Evolutionary conservation across 2,888 invertebrate genomes (phyloP), one percentile per base, ranked within the genome.

Genomic region (Drosophila paracracens): DNA sequence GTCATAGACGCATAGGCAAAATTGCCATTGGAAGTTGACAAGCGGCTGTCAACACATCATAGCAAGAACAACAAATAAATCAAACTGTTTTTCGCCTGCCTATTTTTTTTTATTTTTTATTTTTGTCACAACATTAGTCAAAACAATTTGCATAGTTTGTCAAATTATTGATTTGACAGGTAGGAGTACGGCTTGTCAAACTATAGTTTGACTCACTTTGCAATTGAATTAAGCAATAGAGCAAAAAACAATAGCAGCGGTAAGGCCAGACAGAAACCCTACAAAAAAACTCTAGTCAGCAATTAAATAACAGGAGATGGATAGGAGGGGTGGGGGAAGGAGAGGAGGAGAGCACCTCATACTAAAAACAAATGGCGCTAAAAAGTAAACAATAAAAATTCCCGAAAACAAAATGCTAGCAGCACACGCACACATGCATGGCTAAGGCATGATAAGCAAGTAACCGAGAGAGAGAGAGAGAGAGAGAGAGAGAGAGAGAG

Each of bases 1-100:
- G 60, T 64, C 57, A 58, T 50, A 57, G 40, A 54, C 71, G 73
- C 81, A 46, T 25, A 8, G 25, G 4, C 21, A 86, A 86, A 90
- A 79, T 83, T 76, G 76, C 72, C 86, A 83, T 77, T 74, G 75
- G 62, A 79, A 85, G 74, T 74, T 76, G 72, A 73, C 68, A 81
- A 74, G 56, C 70, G 48, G 33, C 46, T 57, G 74, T 73, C 61
- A 60, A 68, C 62, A 43, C 52, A 62, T 52, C 53, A 35, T 63
- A 71, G 58, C 59, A 74, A 53, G 38, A 54, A 62, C 29, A 74
- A 57, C 16, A 57, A 36, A 57, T 29, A 43, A 29, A 57, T 31
- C 16, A 29, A 35, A 18, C n/a, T 18, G 7, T 33, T 51, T 48
- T 57, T 46, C 21, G 46, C 21, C 16, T 8, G 25, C 21, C 7